Conservation (phyloP, 2,113 vertebrate species). For the Coptodon rendalli region DNA sequence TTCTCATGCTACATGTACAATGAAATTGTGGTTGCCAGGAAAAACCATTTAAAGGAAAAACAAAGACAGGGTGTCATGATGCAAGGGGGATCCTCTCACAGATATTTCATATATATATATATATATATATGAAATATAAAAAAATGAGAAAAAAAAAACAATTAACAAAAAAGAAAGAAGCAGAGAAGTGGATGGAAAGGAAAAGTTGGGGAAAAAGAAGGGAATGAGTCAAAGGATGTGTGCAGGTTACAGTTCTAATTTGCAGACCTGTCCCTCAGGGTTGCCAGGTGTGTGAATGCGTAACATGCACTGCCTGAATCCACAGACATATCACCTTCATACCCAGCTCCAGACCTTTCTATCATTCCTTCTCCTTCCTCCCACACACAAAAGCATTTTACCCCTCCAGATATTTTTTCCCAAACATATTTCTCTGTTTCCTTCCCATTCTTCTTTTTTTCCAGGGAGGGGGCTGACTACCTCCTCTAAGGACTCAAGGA, state of each 20-base stretch:
- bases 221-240: background rate
- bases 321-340: conserved; percentile 14
- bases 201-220: background rate
- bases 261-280: conserved; percentile 4
- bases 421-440: background rate
- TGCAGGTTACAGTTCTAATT: conserved; percentile 27
- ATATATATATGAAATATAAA: background rate
- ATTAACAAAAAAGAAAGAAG: background rate
- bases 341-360: background rate
- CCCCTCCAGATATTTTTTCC: background rate
- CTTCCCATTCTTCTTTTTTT: background rate
- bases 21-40: background rate
- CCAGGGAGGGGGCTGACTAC: background rate
- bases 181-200: background rate
- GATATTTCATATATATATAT: background rate
- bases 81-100: background rate
- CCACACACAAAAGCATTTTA: background rate
- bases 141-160: background rate
- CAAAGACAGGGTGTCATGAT: background rate
- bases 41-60: background rate
- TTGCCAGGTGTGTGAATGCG: conserved; percentile 28
- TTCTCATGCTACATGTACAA: background rate
- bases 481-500: background rate
- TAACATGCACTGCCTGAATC: conserved; percentile 2
- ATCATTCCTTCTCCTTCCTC: background rate